Percentiles rank a stretch among this genome's conserved stretches.
Conservation (phyloP, 2,888 invertebrate genomes). For the Habroteleia sp. region DNA sequence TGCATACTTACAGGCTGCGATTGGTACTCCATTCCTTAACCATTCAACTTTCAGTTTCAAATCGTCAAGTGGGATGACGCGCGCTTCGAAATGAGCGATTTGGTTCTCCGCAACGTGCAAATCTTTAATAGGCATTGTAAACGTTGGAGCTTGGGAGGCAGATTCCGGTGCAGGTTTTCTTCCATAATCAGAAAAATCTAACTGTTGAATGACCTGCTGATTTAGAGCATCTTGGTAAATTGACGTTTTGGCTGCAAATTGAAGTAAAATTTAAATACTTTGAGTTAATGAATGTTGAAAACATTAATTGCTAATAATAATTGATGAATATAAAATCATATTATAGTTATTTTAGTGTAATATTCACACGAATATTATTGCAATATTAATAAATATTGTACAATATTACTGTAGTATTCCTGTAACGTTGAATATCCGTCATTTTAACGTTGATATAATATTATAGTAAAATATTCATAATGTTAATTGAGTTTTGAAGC, state of each 20-base stretch:
- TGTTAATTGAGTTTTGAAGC: too few relatives aligned
- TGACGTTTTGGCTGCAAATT: slow-evolving; percentile 85
- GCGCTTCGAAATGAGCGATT: slow-evolving; percentile 96
- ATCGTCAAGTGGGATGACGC: slow-evolving; percentile 96
- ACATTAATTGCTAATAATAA: too few relatives aligned
- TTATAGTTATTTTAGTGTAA: too few relatives aligned
- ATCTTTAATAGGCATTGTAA: slow-evolving; percentile 95
- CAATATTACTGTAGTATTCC: too few relatives aligned
- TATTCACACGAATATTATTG: too few relatives aligned
- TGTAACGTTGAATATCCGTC: too few relatives aligned
- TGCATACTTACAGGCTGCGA: slow-evolving; percentile 89
- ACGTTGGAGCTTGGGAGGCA: slow-evolving; percentile 93
- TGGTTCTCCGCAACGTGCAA: slow-evolving; percentile 93
- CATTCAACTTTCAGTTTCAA: slow-evolving; percentile 95
- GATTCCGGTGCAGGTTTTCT: slow-evolving; percentile 87
- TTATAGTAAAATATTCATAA: too few relatives aligned
- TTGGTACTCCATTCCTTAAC: slow-evolving; percentile 94
- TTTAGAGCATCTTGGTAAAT: slow-evolving; percentile 94
- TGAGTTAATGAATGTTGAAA: too few relatives aligned
- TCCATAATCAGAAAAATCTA: slow-evolving; percentile 89
- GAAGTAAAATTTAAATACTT: slow-evolving; percentile 9
- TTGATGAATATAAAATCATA: too few relatives aligned
- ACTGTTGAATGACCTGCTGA: slow-evolving; percentile 90
- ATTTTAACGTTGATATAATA: too few relatives aligned
- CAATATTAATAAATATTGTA: too few relatives aligned